Conservation (phyloP, 1,140 invertebrate species). For the Brachionus paranguensis region DNA sequence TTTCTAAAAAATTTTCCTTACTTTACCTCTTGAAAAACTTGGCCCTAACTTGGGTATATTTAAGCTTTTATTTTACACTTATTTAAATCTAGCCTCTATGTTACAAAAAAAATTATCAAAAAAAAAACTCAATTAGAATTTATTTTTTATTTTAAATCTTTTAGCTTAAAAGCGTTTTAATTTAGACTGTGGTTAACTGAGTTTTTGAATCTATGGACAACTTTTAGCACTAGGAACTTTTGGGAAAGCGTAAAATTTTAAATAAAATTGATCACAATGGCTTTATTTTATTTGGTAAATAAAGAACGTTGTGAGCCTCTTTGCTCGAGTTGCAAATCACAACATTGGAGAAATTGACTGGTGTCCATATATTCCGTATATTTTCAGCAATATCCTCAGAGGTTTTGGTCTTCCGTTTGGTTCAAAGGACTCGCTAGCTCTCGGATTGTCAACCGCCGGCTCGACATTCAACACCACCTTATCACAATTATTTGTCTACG, state of each 20-base stretch:
- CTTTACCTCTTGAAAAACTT: too few relatives aligned
- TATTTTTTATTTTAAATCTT: neutral
- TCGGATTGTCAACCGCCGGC: constrained; percentile 43
- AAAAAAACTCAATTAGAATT: too few relatives aligned
- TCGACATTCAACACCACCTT: neutral
- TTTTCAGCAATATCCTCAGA: constrained; percentile 73
- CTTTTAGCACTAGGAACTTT: constrained; percentile 64
- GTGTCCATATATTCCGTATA: constrained; percentile 71
- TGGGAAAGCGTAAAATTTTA: constrained; percentile 65
- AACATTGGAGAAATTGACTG: constrained; percentile 81
- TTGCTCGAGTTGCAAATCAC: constrained; percentile 66
- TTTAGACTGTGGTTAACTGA: constrained; percentile 72
- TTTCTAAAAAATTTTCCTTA: too few relatives aligned
- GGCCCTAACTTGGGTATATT: too few relatives aligned
- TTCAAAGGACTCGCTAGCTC: constrained; percentile 61
- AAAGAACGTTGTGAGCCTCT: constrained; percentile 66
- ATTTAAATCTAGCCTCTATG: too few relatives aligned
- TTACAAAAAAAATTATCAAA: too few relatives aligned
- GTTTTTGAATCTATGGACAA: constrained; percentile 70
- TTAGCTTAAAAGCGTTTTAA: neutral
- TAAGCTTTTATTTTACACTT: too few relatives aligned
- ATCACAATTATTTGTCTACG: constrained; percentile 21
- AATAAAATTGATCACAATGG: constrained; percentile 40
- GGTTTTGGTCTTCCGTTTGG: constrained; percentile 72
- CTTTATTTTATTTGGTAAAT: constrained; percentile 36